Evolutionary conservation across 2,113 vertebrate genomes (phyloP).

Genomic region (Chaetodon trifascialis): DNA sequence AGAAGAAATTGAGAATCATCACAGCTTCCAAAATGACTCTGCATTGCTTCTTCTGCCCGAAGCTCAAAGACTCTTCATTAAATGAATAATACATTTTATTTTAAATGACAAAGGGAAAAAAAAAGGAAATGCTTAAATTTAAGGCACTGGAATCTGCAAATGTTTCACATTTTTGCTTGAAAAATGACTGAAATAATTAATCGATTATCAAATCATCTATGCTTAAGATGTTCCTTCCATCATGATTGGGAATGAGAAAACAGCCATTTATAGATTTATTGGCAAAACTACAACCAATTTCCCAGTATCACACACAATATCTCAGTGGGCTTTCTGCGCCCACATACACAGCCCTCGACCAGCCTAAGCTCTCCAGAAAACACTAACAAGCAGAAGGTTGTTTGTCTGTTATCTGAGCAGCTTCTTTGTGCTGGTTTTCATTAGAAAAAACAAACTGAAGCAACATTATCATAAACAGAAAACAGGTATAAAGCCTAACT

Average conservation of each 20-base stretch:
- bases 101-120: no score
- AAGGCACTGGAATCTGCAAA: no score
- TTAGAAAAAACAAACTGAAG: slow-evolving; percentile 7
- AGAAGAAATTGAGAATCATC: no score
- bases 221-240: neutral
- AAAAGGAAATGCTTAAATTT: no score
- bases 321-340: slow-evolving; percentile 1
- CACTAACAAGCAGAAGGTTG: slow-evolving; percentile 22
- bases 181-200: no score
- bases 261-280: neutral
- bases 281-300: neutral
- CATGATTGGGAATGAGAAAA: neutral
- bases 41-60: no score
- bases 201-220: no score
- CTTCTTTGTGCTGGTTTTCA: slow-evolving; percentile 26
- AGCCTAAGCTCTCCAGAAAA: slow-evolving; percentile 38
- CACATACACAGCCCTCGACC: slow-evolving; percentile 3
- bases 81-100: no score
- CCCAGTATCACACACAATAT: neutral
- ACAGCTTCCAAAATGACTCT: no score
- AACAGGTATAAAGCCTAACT: neutral
- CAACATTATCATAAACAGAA: neutral
- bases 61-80: no score
- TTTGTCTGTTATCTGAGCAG: slow-evolving; percentile 16
- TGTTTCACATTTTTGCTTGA: no score